Evolutionary conservation across 2,888 invertebrate genomes (phyloP), one percentile per base, ranked within the genome.

Genomic region (Palloptera scutellata): DNA sequence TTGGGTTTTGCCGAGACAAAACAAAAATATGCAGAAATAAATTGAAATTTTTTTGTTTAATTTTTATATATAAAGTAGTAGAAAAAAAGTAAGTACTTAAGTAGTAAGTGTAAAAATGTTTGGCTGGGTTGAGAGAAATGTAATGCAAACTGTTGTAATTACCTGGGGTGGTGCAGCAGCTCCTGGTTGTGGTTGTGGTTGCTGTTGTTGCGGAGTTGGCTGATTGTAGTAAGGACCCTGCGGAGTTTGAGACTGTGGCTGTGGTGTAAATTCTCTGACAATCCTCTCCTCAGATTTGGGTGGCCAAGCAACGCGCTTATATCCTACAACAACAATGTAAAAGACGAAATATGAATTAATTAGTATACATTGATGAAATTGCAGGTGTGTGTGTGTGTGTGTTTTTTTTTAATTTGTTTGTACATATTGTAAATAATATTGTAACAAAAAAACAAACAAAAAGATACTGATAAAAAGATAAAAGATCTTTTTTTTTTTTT

Each of bases 271-370:
- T 70, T 83, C 83, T 62, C 88, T 88, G 85, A 88, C 88, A 74
- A 90, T 89, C 83, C 90, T 89, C 74, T 90, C 90, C 82, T 90
- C 90, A 75, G 87, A 86, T 76, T 88, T 89, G 77, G 94, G 94
- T 74, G 94, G 94, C 94, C 94, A 94, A 85, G 93, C 92, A 80
- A 94, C 93, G 86, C 92, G 90, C 87, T 93, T 94, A 78, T 91
- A 88, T 84, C 91, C 94, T 94, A 69, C 43, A 41, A 52, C 17
- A 51, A 55, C 19, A 43, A 10, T 51, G 41, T 42, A 45, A 52
- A 53, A 59, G 54, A 19, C 9, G 43, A 48, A 68, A 43, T 10
- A 45, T n/a, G 59, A 51, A 57, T 20, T 17, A 30, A 42, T 45
- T 6, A 48, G 54, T 64, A 17, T 57, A 54, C 20, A 53, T n/a